Conservation (phyloP, 2,797 vertebrate species). For the Chaenodraco wilsoni region DNA sequence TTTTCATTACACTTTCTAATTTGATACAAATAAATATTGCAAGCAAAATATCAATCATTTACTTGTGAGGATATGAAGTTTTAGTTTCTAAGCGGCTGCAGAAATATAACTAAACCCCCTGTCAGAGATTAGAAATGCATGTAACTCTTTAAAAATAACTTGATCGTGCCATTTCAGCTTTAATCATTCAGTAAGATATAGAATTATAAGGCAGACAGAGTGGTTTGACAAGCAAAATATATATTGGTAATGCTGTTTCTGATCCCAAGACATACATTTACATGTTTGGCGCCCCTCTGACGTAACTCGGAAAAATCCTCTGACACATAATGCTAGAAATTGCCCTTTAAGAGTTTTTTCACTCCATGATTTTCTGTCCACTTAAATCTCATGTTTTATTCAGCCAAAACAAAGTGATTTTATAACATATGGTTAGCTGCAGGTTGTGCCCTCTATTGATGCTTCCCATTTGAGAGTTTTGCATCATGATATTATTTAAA, state of each 20-base stretch:
- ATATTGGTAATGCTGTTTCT: constrained; percentile 50
- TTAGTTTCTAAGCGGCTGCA: background rate
- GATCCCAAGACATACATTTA: constrained; percentile 51
- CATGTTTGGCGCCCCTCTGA: constrained; percentile 34
- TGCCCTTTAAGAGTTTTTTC: constrained; percentile 16
- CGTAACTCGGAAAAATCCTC: background rate
- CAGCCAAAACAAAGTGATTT: background rate
- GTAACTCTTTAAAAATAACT: constrained; percentile 19
- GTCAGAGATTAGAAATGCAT: background rate
- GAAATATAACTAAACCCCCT: constrained; percentile 1
- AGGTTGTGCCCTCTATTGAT: background rate
- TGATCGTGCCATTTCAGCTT: constrained; percentile 51
- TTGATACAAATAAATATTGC: background rate
- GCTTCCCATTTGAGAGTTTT: constrained; percentile 5
- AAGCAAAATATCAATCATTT: background rate
- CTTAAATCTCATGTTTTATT: constrained; percentile 16
- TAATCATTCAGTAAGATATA: constrained; percentile 35
- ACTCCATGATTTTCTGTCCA: constrained; percentile 3
- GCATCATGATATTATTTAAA: background rate
- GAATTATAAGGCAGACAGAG: constrained; percentile 17
- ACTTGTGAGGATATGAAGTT: background rate
- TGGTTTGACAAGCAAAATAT: constrained; percentile 40
- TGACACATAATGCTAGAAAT: constrained; percentile 32
- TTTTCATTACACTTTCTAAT: background rate
- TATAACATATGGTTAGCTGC: background rate